These are phyloP conservation scores for Leptinotarsa haldemani DNA, from an alignment of 2,888 invertebrate species.

Conservation along the genomic window DNA sequence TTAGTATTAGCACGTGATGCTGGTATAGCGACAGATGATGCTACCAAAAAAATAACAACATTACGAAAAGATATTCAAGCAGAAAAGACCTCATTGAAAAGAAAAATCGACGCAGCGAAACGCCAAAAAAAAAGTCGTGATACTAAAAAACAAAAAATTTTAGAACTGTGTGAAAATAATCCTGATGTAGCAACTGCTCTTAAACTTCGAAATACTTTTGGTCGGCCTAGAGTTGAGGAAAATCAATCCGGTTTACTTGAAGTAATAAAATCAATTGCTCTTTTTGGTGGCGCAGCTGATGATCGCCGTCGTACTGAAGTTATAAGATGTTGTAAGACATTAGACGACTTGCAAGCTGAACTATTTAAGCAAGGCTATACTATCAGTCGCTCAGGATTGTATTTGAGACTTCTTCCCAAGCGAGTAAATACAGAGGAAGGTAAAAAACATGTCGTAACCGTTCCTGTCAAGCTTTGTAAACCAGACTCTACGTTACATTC, in stretches of 20 bases:
- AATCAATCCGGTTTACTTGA: constrained; percentile 50
- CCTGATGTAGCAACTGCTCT: constrained; percentile 33
- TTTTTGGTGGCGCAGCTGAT: constrained; percentile 41
- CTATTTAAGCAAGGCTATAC: constrained; percentile 33
- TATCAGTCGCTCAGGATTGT: constrained; percentile 39
- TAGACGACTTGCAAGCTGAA: constrained; percentile 37
- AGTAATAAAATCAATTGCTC: constrained; percentile 50
- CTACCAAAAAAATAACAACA: too few species aligned
- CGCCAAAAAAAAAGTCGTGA: too few species aligned
- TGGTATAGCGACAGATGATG: too few species aligned
- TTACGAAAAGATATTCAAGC: too few species aligned
- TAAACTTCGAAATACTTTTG: constrained; percentile 25
- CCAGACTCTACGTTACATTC: not conserved
- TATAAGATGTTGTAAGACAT: constrained; percentile 35
- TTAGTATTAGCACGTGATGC: constrained; percentile 11
- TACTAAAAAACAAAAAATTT: too few species aligned
- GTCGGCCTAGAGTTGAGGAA: constrained; percentile 40
- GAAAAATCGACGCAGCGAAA: too few species aligned
- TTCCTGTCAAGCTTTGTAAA: constrained; percentile 35
- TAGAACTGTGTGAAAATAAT: not conserved
- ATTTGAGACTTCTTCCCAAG: constrained; percentile 36
- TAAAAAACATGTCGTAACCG: constrained; percentile 5
- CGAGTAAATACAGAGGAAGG: constrained; percentile 47
- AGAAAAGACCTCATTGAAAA: too few species aligned
- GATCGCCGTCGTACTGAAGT: constrained; percentile 38